Evolutionary conservation across 2,797 vertebrate genomes (phyloP), one percentile per base, ranked within the genome.

Genomic region (Cynopterus sphinx): DNA sequence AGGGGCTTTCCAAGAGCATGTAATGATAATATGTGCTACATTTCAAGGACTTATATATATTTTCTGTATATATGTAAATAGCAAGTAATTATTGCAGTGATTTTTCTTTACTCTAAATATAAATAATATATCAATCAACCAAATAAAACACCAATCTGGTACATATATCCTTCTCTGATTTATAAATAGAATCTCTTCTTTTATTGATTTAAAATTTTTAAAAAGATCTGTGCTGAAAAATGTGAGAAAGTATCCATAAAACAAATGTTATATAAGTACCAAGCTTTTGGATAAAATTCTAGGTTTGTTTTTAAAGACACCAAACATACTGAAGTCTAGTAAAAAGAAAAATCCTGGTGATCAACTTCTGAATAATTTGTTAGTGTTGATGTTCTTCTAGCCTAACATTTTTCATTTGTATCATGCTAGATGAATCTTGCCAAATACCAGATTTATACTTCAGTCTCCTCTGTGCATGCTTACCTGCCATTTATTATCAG

Each of bases 91-190:
- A 86, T 59, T 77, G 36, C 53, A 75, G 33, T 84, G 67, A 74
- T 84, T 96, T 90, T 92, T 59, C 19, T 91, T 41, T 88, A 78
- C 67, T 92, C 36, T 95, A 68, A 87, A 92, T 96, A 87, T 90
- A 96, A 97, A 93, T 73, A 92, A 77, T 82, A 74, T 24, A 79
- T n/a, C 73, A 92, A 96, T 86, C 28, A 43, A 63, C 59, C 46
- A 78, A 81, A 43, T 73, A 95, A 92, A 95, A 91, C 28, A 73
- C 63, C 70, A 87, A 59, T 13, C 33, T 68, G 22, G 55, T 83
- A 75, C n/a, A 75, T 41, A 61, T 28, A 91, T 87, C 78, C 53
- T 87, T 93, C 81, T 73, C 46, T 81, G 39, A 36, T 57, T 75
- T 96, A 83, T 79, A 92, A 65, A 73, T 19, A 75, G 49, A 63